A percentile compares a stretch with the other conserved stretches of the same genome.
phyloP scores from a whole-genome alignment of 2,113 vertebrate species.

The Narcine bancroftii region DNA sequence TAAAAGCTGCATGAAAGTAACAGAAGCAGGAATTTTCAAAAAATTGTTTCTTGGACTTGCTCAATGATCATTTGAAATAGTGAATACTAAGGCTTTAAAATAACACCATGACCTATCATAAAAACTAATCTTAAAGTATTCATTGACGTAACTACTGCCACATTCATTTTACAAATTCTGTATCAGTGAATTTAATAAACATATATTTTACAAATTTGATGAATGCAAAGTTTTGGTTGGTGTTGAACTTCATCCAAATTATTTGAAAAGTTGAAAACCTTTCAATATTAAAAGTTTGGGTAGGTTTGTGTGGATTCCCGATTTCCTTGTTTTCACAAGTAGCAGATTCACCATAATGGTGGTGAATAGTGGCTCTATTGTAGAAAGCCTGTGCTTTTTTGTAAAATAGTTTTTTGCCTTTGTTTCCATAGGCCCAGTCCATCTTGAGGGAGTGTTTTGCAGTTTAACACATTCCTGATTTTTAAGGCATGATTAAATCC shows the following conservation, averaged over 20 bases:
- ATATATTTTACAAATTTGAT: no score
- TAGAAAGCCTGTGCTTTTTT: not conserved
- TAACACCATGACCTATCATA: no score
- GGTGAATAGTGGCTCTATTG: not conserved
- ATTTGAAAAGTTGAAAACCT: no score
- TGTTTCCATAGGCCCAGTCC: not conserved
- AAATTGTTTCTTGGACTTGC: not conserved
- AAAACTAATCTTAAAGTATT: no score
- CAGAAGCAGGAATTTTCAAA: not conserved
- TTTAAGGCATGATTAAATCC: not conserved
- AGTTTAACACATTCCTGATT: conserved; percentile 1
- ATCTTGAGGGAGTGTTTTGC: not conserved
- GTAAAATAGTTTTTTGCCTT: not conserved
- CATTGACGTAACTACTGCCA: no score
- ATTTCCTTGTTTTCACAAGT: not conserved
- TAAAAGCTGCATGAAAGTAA: not conserved
- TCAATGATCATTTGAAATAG: no score
- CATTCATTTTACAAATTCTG: no score
- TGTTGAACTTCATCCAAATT: no score
- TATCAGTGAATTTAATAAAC: no score
- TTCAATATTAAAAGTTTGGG: not conserved
- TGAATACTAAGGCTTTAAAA: no score
- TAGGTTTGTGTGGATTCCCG: not conserved
- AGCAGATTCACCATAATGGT: not conserved
- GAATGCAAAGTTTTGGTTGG: no score